Percentiles rank a stretch among this genome's conserved stretches.
Evolutionary conservation across 2,797 vertebrate genomes (phyloP).

Genomic region (Ambastaia sidthimunki): DNA sequence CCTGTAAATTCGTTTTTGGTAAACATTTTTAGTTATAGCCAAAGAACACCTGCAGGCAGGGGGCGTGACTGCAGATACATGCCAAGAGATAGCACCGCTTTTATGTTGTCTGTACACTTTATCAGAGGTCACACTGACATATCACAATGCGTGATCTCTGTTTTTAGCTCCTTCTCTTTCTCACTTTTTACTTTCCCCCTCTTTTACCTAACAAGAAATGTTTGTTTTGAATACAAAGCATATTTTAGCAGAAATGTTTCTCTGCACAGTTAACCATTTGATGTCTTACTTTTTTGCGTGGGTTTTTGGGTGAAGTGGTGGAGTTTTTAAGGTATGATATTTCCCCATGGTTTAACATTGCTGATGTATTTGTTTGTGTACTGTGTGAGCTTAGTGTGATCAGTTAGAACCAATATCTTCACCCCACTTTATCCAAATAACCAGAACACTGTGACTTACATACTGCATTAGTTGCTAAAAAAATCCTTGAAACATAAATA

Average conservation of each 20-base stretch:
- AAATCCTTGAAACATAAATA: not conserved
- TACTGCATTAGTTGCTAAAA: not conserved
- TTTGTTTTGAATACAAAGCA: conserved; percentile 41
- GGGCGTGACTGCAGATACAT: too few species aligned
- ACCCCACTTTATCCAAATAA: not conserved
- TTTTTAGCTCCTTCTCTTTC: not conserved
- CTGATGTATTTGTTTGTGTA: not conserved
- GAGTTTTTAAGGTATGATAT: not conserved
- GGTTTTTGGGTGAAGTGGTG: not conserved
- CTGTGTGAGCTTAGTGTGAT: not conserved
- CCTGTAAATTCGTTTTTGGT: too few species aligned
- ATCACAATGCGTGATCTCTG: conserved; percentile 10
- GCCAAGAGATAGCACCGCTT: too few species aligned
- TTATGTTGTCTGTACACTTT: too few species aligned
- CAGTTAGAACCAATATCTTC: not conserved
- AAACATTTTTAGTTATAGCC: too few species aligned
- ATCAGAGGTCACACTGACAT: conserved; percentile 31
- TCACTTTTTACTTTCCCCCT: conserved; percentile 3
- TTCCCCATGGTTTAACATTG: not conserved
- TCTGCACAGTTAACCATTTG: conserved; percentile 16
- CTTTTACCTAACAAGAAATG: conserved; percentile 31
- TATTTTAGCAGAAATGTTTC: conserved; percentile 35
- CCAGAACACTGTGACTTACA: conserved; percentile 6
- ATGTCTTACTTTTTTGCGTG: conserved; percentile 4
- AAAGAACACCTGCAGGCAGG: too few species aligned